Percentiles rank a stretch among this genome's conserved stretches.
Conservation (phyloP, 2,797 vertebrate genomes). For the Sciurus carolinensis region DNA sequence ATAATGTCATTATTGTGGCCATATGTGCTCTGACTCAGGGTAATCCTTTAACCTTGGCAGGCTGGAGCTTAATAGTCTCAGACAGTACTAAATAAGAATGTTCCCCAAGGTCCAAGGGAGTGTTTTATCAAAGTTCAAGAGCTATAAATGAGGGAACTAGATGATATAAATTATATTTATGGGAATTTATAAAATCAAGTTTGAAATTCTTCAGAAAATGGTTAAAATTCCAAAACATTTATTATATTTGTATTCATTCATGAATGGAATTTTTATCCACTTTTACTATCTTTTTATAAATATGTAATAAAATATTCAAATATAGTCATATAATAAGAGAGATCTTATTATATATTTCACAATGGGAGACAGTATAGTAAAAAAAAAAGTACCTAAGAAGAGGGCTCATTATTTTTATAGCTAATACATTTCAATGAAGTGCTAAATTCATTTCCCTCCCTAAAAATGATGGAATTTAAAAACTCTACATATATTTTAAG, state of each 20-base stretch:
- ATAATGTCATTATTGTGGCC: neutral
- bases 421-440: neutral
- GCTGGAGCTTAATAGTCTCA: neutral
- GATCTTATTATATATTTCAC: neutral
- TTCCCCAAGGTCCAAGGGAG: neutral
- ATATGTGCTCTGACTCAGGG: neutral
- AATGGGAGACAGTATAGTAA: neutral
- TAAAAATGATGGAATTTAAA: neutral
- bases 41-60: neutral
- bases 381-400: neutral
- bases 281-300: neutral
- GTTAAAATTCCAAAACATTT: neutral
- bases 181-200: neutral
- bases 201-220: neutral
- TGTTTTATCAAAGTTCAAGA: neutral
- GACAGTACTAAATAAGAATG: neutral
- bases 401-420: neutral
- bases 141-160: neutral
- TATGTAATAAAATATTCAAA: neutral
- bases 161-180: neutral
- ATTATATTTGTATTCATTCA: neutral
- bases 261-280: neutral
- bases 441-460: neutral
- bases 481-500: neutral
- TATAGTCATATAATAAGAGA: neutral